Percentiles rank a stretch among this genome's conserved stretches.
Evolutionary conservation across 2,113 vertebrate species (phyloP).

Genomic region (Tiliqua scincoides): DNA sequence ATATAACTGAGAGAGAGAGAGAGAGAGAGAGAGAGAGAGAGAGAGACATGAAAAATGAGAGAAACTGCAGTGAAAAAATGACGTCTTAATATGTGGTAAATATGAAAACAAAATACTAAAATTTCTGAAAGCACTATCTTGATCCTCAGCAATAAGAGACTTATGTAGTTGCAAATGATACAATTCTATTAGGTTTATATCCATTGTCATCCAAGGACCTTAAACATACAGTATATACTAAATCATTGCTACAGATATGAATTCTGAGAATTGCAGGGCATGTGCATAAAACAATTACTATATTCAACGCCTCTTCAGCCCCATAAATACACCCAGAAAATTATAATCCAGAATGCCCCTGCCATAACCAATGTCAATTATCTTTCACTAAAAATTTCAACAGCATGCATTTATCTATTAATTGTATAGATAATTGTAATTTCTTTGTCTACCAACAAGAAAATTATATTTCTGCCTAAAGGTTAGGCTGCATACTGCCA

Average conservation of each 20-base stretch:
- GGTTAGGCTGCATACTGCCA: not conserved
- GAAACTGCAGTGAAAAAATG: not conserved
- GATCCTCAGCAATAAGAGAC: not conserved
- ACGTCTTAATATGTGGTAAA: not conserved
- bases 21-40: too few species aligned
- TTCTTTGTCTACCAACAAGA: not conserved
- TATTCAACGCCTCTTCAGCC: not conserved
- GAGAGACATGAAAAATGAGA: not conserved
- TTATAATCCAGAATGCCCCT: not conserved
- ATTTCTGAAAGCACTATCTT: not conserved
- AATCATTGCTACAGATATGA: not conserved
- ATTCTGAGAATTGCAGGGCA: not conserved
- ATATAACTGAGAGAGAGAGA: too few species aligned
- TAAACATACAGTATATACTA: not conserved
- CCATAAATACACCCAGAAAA: not conserved
- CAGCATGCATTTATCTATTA: not conserved
- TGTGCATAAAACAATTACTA: not conserved
- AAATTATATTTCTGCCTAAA: not conserved
- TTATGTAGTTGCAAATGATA: not conserved
- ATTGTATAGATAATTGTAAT: too few species aligned
- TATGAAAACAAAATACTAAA: not conserved
- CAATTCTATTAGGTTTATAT: not conserved
- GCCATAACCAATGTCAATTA: not conserved
- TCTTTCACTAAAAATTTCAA: not conserved
- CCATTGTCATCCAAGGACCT: not conserved